Conservation (phyloP, 2,797 vertebrate species). For the Pachyuromys duprasi region DNA sequence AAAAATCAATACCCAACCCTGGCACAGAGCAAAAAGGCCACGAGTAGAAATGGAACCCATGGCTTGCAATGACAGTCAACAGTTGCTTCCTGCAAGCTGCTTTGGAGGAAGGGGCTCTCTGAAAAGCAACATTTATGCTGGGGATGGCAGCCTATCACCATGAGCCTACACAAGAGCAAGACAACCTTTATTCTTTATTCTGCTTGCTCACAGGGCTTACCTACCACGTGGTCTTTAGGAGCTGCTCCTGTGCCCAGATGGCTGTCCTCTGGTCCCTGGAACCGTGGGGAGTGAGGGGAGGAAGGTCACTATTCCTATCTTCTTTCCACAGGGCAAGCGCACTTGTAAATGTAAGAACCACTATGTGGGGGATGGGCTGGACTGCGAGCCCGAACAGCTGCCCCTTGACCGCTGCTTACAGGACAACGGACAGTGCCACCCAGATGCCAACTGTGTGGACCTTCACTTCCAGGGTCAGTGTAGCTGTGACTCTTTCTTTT, state of each 20-base stretch:
- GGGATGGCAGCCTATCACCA: not conserved
- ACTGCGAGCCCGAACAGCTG: constrained; percentile 90
- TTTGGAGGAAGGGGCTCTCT: not conserved
- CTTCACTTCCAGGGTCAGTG: constrained; percentile 95
- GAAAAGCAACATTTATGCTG: not conserved
- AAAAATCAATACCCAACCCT: not conserved
- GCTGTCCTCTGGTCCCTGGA: rapidly evolving
- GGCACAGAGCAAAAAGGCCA: not conserved
- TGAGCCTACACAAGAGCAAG: not conserved
- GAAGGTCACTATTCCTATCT: not conserved
- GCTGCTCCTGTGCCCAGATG: not conserved
- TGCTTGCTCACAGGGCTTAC: too few species aligned
- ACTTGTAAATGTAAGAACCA: constrained; percentile 92
- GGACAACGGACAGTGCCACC: constrained; percentile 93
- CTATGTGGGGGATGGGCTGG: constrained; percentile 93
- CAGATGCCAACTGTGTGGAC: constrained; percentile 91
- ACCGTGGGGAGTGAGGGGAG: not conserved
- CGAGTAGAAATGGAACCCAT: rapidly evolving
- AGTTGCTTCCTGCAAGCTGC: not conserved
- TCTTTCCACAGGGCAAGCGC: constrained; percentile 89
- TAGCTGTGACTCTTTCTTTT: not conserved
- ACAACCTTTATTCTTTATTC: rapidly evolving
- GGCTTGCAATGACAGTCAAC: rapidly evolving
- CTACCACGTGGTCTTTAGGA: not conserved
- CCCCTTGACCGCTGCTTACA: constrained; percentile 94